Conservation (phyloP, 2,888 invertebrate species). For the Spilarctia lutea region DNA sequence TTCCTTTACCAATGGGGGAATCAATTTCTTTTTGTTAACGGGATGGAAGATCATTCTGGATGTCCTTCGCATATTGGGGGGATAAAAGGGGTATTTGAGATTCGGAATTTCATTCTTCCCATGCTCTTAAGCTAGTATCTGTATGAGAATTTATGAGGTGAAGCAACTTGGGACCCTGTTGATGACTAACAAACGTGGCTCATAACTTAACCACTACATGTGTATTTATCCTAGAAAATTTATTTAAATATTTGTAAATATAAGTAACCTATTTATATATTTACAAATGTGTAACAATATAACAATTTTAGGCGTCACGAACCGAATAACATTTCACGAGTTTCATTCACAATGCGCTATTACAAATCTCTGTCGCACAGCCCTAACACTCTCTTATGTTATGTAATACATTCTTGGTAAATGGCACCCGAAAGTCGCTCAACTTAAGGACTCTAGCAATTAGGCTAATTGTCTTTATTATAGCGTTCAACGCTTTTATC, state of each 20-base stretch:
- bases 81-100: too few species aligned
- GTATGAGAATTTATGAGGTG: background rate
- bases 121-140: too few species aligned
- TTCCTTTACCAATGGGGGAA: too few species aligned
- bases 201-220: background rate
- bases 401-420: conserved; percentile 62
- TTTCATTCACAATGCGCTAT: conserved; percentile 9
- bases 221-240: background rate
- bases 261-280: background rate
- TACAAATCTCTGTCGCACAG: conserved; percentile 22
- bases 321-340: background rate
- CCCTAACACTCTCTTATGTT: conserved; percentile 49
- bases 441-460: conserved; percentile 67
- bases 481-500: conserved; percentile 68
- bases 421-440: conserved; percentile 67
- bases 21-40: too few species aligned
- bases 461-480: conserved; percentile 76
- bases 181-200: background rate
- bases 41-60: too few species aligned
- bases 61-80: too few species aligned
- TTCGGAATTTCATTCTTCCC: too few species aligned
- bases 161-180: background rate
- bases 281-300: background rate
- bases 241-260: too few species aligned
- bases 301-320: background rate